Conservation (phyloP, 2,113 vertebrate species). For the Pterocles orientalis region DNA sequence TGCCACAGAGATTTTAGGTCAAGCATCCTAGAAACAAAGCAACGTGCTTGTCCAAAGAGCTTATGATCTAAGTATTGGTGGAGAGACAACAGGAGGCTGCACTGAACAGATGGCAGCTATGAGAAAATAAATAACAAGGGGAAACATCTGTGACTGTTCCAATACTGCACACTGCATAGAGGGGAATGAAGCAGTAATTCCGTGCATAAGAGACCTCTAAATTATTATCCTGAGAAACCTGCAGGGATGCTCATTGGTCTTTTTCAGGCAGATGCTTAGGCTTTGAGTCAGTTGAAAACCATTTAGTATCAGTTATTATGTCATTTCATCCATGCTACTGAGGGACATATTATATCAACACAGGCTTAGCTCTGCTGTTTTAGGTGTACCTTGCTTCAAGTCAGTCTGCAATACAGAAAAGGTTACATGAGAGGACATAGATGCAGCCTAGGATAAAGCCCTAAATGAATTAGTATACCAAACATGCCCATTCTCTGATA, state of each 20-base stretch:
- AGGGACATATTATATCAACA: background rate
- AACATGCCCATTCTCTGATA: background rate
- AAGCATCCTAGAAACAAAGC: background rate
- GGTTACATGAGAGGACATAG: background rate
- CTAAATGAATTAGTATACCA: background rate
- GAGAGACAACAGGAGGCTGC: background rate
- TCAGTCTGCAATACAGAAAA: background rate
- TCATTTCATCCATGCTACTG: background rate
- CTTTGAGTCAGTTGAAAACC: background rate
- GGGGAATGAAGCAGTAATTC: background rate
- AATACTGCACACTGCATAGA: background rate
- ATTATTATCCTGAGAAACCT: background rate
- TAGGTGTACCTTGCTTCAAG: background rate
- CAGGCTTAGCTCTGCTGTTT: background rate
- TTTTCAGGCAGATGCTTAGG: background rate
- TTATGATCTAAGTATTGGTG: background rate
- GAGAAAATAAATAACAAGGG: constrained; percentile 22
- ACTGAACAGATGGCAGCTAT: constrained; percentile 5
- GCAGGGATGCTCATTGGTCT: background rate
- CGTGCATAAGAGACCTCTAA: background rate
- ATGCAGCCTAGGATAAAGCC: background rate
- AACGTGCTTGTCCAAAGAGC: background rate
- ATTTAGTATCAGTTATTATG: background rate
- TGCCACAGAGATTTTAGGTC: background rate
- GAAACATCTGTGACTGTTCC: constrained; percentile 47